A percentile compares a stretch with the other conserved stretches of the same genome.
These are phyloP conservation scores for Chloroclystis v-ata DNA, from an alignment of 2,888 invertebrate species.

Conservation along the genomic window DNA sequence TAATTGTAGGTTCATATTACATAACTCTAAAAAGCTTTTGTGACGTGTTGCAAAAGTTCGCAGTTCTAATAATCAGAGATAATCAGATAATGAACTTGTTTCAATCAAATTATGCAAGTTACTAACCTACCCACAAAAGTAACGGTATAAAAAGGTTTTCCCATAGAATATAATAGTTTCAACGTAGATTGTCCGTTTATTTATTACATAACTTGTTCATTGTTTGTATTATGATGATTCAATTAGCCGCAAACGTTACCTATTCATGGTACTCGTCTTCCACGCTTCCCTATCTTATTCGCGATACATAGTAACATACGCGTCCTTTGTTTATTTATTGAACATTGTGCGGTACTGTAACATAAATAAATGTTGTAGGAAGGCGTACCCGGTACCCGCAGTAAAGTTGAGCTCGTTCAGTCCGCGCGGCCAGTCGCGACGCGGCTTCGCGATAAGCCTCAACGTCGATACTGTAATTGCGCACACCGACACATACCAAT, in stretches of 20 bases:
- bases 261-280: neutral
- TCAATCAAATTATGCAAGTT: too few species aligned
- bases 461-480: conserved; percentile 47
- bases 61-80: too few species aligned
- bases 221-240: conserved; percentile 1
- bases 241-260: neutral
- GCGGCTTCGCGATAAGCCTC: conserved; percentile 57
- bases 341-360: conserved; percentile 53
- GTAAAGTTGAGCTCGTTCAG: neutral
- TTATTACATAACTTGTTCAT: too few species aligned
- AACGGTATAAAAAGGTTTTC: too few species aligned
- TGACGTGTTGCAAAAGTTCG: too few species aligned
- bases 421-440: conserved; percentile 38
- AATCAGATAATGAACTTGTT: too few species aligned
- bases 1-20: too few species aligned
- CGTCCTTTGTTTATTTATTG: conserved; percentile 58
- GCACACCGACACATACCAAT: conserved; percentile 45
- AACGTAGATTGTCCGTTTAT: too few species aligned
- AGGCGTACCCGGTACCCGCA: conserved; percentile 47
- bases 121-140: too few species aligned
- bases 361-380: conserved; percentile 46
- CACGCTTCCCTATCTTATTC: conserved; percentile 3
- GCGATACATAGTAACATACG: conserved; percentile 15
- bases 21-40: too few species aligned
- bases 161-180: too few species aligned